phyloP scores from a whole-genome alignment of 1,140 invertebrate species.

The Diploscapter pachys region DNA sequence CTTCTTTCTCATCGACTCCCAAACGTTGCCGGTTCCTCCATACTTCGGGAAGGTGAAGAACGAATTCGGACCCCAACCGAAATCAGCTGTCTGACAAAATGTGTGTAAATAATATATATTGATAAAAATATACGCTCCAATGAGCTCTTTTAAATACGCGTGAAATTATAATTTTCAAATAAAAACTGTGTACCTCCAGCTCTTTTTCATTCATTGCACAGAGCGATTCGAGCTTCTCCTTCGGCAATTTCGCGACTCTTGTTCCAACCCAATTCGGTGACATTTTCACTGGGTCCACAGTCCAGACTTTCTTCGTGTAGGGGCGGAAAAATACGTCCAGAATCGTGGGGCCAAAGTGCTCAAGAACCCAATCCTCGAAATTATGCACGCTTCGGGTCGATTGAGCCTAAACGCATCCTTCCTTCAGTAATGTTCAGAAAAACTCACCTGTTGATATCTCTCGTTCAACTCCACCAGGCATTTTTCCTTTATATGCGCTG shows the following conservation, averaged over 20 bases:
- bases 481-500: constrained; percentile 50
- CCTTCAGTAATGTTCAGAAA: not conserved
- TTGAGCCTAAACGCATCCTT: constrained; percentile 12
- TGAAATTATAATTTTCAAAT: constrained; percentile 12
- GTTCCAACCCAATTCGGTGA: constrained; percentile 55
- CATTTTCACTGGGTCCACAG: constrained; percentile 56
- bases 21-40: constrained; percentile 58
- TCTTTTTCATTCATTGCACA: constrained; percentile 53
- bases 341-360: constrained; percentile 57
- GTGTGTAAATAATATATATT: no score
- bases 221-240: constrained; percentile 53
- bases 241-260: constrained; percentile 55
- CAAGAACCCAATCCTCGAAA: constrained; percentile 56
- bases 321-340: constrained; percentile 57
- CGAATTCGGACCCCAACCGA: constrained; percentile 58
- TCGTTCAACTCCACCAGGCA: constrained; percentile 55
- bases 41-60: constrained; percentile 57
- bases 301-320: constrained; percentile 57
- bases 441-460: constrained; percentile 51
- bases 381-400: constrained; percentile 36
- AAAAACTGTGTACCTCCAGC: constrained; percentile 36
- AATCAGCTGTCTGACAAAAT: constrained; percentile 49
- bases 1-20: constrained; percentile 52
- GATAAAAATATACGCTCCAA: no score
- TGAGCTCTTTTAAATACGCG: no score